A percentile compares a stretch with the other conserved stretches of the same genome.
Evolutionary conservation across 2,888 invertebrate genomes (phyloP).

Genomic region (Drosophila fulvimacula): DNA sequence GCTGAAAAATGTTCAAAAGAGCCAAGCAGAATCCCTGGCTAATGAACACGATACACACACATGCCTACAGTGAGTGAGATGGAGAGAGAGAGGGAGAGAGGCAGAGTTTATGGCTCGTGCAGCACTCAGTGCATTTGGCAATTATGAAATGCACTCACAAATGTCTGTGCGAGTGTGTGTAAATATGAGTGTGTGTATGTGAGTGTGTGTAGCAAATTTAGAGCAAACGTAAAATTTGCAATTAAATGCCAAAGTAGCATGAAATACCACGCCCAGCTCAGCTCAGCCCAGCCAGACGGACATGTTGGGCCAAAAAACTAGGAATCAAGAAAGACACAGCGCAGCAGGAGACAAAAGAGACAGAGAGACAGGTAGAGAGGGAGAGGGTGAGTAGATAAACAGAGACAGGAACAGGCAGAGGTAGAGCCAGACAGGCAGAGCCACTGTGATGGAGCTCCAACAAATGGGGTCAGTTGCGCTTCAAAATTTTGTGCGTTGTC

Average conservation of each 20-base stretch:
- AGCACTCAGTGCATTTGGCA: conserved; percentile 70
- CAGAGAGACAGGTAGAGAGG: neutral
- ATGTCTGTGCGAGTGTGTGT: conserved; percentile 14
- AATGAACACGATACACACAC: conserved; percentile 62
- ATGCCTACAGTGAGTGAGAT: neutral
- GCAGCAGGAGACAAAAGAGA: neutral
- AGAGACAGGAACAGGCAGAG: neutral
- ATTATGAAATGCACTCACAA: conserved; percentile 64
- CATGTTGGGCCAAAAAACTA: conserved; percentile 7
- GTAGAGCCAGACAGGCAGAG: neutral
- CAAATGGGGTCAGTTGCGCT: conserved; percentile 69
- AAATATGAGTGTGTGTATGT: conserved; percentile 14
- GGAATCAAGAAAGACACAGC: conserved; percentile 2
- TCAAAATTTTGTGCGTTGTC: conserved; percentile 61
- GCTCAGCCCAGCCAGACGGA: conserved; percentile 18
- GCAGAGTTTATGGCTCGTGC: conserved; percentile 44
- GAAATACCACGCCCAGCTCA: conserved; percentile 48
- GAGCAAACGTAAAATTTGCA: conserved; percentile 76
- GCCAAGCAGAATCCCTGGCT: conserved; percentile 49
- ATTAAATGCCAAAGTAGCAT: conserved; percentile 66
- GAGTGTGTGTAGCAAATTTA: conserved; percentile 51
- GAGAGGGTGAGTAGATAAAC: neutral
- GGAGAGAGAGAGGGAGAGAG: neutral
- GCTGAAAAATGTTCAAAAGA: conserved; percentile 52
- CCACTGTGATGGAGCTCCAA: conserved; percentile 14